phyloP scores from a whole-genome alignment of 2,113 vertebrate species.

The Epinephelus moara region DNA sequence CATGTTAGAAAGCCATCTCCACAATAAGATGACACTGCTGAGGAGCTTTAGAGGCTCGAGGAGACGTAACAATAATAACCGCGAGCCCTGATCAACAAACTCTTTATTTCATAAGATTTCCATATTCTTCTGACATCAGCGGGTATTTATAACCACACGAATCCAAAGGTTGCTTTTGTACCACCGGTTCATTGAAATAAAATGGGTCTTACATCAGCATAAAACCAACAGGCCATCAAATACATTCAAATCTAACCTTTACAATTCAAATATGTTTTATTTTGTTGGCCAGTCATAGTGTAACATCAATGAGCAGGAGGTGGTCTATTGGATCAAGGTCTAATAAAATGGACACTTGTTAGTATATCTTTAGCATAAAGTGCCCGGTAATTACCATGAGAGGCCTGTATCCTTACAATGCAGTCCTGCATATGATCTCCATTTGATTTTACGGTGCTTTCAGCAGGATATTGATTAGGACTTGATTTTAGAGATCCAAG shows the following conservation, averaged over 20 bases:
- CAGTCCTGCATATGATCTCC: slow-evolving; percentile 55
- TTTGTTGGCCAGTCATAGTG: slow-evolving; percentile 6
- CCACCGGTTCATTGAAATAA: slow-evolving; percentile 15
- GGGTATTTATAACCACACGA: slow-evolving; percentile 61
- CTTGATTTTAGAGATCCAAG: slow-evolving; percentile 58
- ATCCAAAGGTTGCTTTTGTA: slow-evolving; percentile 14
- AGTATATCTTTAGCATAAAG: slow-evolving; percentile 76
- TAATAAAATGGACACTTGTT: slow-evolving; percentile 79
- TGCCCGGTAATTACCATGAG: slow-evolving; percentile 71
- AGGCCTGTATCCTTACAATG: slow-evolving; percentile 47
- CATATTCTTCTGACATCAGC: slow-evolving; percentile 58
- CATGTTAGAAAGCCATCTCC: slow-evolving; percentile 75
- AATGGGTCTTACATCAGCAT: slow-evolving; percentile 38
- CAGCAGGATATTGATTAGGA: slow-evolving; percentile 70
- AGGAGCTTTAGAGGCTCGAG: slow-evolving; percentile 62
- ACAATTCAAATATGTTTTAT: slow-evolving; percentile 55
- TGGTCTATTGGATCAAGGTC: slow-evolving; percentile 68
- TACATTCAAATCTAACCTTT: slow-evolving; percentile 69
- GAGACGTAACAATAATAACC: slow-evolving; percentile 63
- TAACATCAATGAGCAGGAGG: slow-evolving; percentile 76
- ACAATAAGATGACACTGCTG: slow-evolving; percentile 75
- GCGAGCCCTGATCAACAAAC: slow-evolving; percentile 67
- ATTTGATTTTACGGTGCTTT: slow-evolving; percentile 65
- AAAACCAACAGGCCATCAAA: slow-evolving; percentile 49
- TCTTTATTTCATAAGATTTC: slow-evolving; percentile 53